Evolutionary conservation across 37 sponge, comb jelly and placozoan species (phyloP).

Genomic region (Haliclona indistincta): DNA sequence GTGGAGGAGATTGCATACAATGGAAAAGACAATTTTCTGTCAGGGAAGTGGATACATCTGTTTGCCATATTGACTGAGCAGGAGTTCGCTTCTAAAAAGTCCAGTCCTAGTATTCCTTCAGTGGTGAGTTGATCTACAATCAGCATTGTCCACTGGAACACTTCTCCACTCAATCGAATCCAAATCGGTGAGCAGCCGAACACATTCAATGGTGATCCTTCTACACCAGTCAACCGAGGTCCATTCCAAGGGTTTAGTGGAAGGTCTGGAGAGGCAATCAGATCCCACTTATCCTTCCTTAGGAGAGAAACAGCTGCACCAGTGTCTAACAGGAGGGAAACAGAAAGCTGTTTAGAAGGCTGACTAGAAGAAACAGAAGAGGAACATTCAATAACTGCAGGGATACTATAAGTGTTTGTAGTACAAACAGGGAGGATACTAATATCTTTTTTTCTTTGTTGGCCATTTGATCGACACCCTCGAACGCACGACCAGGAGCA

Average conservation of each 20-base stretch:
- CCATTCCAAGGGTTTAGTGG: conserved; percentile 33
- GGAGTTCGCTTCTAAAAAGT: too few species aligned
- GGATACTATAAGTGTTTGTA: not conserved
- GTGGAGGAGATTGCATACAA: not conserved
- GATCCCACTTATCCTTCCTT: conserved; percentile 10
- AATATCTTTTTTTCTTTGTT: not conserved
- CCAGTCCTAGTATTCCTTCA: conserved; percentile 12
- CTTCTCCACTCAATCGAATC: too few species aligned
- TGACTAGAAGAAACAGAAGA: too few species aligned
- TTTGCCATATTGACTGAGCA: too few species aligned
- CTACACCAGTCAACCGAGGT: conserved; percentile 19
- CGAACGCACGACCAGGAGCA: conserved; percentile 13
- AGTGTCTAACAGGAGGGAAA: conserved; percentile 39
- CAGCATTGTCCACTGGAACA: too few species aligned
- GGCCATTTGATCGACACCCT: conserved; percentile 26
- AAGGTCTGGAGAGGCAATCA: not conserved
- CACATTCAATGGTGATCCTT: conserved; percentile 23
- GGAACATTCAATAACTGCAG: conserved; percentile 10
- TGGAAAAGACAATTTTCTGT: not conserved
- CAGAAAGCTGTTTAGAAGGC: too few species aligned
- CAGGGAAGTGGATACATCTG: conserved; percentile 1
- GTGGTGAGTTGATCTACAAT: not conserved
- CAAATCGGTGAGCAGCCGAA: too few species aligned
- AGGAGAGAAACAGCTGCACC: conserved; percentile 58
- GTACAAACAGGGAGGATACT: not conserved